Percentiles rank a stretch among this genome's conserved stretches.
Conservation (phyloP, 2,888 invertebrate species). For the Mesoligia furuncula region DNA sequence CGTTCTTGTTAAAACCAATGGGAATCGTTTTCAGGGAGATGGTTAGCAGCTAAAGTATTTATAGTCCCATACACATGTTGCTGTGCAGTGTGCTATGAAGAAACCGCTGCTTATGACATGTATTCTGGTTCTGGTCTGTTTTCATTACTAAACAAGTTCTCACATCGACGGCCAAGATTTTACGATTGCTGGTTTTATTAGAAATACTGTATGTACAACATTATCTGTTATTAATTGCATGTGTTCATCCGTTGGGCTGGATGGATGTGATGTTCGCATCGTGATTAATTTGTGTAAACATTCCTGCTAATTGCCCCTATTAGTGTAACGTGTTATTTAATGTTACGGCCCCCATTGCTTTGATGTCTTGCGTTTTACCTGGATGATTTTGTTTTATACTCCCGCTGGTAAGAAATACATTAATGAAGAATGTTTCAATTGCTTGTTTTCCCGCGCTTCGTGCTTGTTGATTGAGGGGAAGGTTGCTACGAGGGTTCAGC, state of each 20-base stretch:
- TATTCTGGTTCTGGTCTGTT: slow-evolving; percentile 42
- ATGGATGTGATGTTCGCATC: slow-evolving; percentile 54
- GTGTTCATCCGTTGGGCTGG: slow-evolving; percentile 43
- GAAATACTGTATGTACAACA: slow-evolving; percentile 48
- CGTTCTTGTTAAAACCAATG: neutral
- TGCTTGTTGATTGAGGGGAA: slow-evolving; percentile 24
- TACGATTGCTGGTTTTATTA: slow-evolving; percentile 53
- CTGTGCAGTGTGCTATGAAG: slow-evolving; percentile 10
- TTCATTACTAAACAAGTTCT: slow-evolving; percentile 50
- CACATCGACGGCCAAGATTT: slow-evolving; percentile 49
- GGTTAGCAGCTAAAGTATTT: slow-evolving; percentile 7
- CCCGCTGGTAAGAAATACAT: slow-evolving; percentile 29
- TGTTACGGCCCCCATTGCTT: slow-evolving; percentile 57
- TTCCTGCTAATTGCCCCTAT: slow-evolving; percentile 68
- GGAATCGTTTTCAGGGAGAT: neutral
- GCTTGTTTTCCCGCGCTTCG: slow-evolving; percentile 45
- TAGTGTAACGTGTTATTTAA: slow-evolving; percentile 67
- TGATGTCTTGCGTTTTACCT: slow-evolving; percentile 65
- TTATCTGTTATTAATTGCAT: slow-evolving; percentile 60
- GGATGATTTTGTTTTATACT: slow-evolving; percentile 52
- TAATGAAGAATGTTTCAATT: slow-evolving; percentile 51
- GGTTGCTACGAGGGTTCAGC: slow-evolving; percentile 19
- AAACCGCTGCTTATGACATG: slow-evolving; percentile 34
- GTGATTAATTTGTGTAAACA: slow-evolving; percentile 68
- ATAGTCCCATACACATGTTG: slow-evolving; percentile 18